Evolutionary conservation across 2,797 vertebrate species (phyloP).

Genomic region (Merluccius polli): DNA sequence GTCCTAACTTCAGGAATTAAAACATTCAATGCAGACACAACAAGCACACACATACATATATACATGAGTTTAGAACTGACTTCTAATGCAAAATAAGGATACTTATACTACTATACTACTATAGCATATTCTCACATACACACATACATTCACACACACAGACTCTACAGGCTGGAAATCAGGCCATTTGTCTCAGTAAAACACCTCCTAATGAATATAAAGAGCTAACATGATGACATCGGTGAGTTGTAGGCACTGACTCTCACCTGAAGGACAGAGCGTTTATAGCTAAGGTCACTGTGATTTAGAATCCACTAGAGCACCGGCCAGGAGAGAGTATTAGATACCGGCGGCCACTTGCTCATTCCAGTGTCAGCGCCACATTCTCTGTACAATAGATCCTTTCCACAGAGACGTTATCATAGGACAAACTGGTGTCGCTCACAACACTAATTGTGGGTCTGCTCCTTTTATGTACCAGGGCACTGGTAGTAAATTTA

Average conservation of each 20-base stretch:
- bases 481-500: no score
- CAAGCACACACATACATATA: no score
- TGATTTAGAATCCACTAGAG: conserved; percentile 22
- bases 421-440: background rate
- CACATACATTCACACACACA: conserved; percentile 3
- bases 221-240: conserved; percentile 21
- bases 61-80: no score
- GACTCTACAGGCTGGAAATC: conserved; percentile 30
- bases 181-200: conserved; percentile 35
- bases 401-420: background rate
- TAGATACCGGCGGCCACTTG: no score
- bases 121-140: background rate
- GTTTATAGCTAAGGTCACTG: conserved; percentile 34
- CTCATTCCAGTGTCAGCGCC: background rate
- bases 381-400: background rate
- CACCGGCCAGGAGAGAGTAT: no score
- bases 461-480: background rate
- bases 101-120: no score
- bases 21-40: no score
- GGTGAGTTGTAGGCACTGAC: background rate
- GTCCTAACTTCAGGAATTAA: no score
- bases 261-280: conserved; percentile 8
- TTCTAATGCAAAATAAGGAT: no score
- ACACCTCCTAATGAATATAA: conserved; percentile 35
- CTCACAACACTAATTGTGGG: background rate